Evolutionary conservation across 2,113 vertebrate species (phyloP).

Genomic region (Boulengeromyrus knoepffleri): DNA sequence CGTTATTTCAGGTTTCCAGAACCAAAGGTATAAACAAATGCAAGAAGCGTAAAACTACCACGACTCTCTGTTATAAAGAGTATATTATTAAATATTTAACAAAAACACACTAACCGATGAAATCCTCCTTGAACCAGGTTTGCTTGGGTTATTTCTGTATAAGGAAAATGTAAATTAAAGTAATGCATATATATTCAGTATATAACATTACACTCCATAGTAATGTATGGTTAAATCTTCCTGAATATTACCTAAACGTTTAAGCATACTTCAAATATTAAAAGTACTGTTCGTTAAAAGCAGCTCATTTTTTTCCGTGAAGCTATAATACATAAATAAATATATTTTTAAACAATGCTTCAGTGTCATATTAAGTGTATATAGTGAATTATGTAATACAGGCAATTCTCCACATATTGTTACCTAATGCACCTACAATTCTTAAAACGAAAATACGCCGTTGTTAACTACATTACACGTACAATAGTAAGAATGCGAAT

Average conservation of each 20-base stretch:
- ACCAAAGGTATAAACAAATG: not conserved
- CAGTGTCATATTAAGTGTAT: not conserved
- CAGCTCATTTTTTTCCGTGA: not conserved
- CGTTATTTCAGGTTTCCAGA: not conserved
- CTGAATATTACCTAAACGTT: not conserved
- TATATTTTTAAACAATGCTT: not conserved
- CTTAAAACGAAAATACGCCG: not conserved
- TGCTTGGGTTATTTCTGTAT: conserved; percentile 1
- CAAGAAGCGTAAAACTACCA: not conserved
- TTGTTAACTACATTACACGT: not conserved
- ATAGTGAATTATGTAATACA: not conserved
- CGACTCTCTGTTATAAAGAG: not conserved
- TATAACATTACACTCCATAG: not conserved
- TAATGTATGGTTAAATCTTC: not conserved
- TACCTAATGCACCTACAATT: not conserved
- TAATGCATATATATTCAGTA: not conserved
- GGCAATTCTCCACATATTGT: not conserved
- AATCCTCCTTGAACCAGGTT: not conserved
- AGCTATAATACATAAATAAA: not conserved
- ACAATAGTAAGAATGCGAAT: not conserved
- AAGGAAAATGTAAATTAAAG: not conserved
- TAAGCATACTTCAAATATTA: not conserved
- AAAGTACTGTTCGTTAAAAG: not conserved
- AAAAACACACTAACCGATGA: conserved; percentile 12
- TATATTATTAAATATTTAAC: not conserved